Evolutionary conservation across 2,113 vertebrate species (phyloP), one percentile per base, ranked within the genome.

Genomic region (Lophius piscatorius): DNA sequence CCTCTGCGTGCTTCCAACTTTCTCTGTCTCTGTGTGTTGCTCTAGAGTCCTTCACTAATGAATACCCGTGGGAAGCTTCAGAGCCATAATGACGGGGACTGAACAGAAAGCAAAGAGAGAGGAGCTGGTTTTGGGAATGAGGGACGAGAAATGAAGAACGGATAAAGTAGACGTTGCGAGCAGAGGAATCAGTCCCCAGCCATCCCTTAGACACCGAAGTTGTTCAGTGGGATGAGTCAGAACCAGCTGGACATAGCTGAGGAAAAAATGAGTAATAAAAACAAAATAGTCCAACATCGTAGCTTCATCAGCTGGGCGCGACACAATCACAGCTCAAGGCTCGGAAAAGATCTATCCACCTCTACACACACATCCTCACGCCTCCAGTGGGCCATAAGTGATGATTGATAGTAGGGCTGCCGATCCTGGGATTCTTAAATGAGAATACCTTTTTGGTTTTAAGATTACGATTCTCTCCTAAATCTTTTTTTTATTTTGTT

Each of bases 31-130:
- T 28, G 6, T 41, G 28, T 38, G 21, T 13, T 13, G 17, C 22
- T 23, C 46, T 35, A 13, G 33, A 44, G 41, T 22, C 11, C 22
- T 64, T 62, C 76, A 54, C 73, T 85, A 85, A 85, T 82, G 70
- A 80, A 63, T 40, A 65, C 73, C 73, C 66, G 65, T 1, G 76
- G 76, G 75, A 81, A 4, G 7, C 7, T n/a, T 46, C 18, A 4
- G 29, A 40, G 23, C 56, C 54, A 55, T 34, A 9, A 39, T 45
- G 36, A 18, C 39, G 14, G 18, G n/a, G 45, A 42, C n/a, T 4
- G 44, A 46, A 39, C 5, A 26, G 46, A 39, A 21, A 22, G 34
- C 45, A 36, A 10, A 18, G 23, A 5, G 26, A 66, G 41, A 22
- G 9, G n/a, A n/a, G n/a, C n/a, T n/a, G 6, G 14, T 45, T 44